Evolutionary conservation across 1,140 invertebrate genomes (phyloP).

Genomic region (Pogonus chalceus): DNA sequence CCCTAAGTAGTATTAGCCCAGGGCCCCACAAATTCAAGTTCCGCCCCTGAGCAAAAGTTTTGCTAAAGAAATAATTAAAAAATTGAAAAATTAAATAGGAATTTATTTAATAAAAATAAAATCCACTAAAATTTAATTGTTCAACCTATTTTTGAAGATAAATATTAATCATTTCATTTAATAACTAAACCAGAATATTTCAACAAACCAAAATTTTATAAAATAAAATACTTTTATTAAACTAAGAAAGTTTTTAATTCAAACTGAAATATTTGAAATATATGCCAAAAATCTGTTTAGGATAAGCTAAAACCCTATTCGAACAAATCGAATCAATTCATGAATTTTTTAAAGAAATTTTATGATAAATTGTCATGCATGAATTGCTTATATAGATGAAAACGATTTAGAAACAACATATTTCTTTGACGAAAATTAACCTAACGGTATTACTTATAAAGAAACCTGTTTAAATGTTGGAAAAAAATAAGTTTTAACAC

Average conservation of each 20-base stretch:
- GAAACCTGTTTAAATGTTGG: not conserved
- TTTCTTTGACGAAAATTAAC: not conserved
- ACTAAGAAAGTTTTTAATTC: not conserved
- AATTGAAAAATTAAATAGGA: not conserved
- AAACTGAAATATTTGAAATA: not conserved
- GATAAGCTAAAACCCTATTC: not conserved
- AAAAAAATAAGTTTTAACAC: not conserved
- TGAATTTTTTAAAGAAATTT: not conserved
- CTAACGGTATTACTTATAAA: not conserved
- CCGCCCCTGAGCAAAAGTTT: not conserved
- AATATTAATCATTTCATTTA: not conserved
- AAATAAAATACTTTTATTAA: not conserved
- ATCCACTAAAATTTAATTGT: not conserved
- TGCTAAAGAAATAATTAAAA: not conserved
- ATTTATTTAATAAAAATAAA: not conserved
- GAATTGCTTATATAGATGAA: not conserved
- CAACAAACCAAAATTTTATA: not conserved
- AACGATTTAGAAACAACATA: not conserved
- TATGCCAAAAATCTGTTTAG: not conserved
- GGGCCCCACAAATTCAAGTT: too few species aligned
- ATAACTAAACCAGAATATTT: not conserved
- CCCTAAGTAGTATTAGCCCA: too few species aligned
- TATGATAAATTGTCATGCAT: not conserved
- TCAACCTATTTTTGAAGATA: not conserved
- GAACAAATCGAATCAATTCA: not conserved